Evolutionary conservation across 1,140 invertebrate genomes (phyloP), one percentile per base, ranked within the genome.

Genomic region (Hermetia illucens): DNA sequence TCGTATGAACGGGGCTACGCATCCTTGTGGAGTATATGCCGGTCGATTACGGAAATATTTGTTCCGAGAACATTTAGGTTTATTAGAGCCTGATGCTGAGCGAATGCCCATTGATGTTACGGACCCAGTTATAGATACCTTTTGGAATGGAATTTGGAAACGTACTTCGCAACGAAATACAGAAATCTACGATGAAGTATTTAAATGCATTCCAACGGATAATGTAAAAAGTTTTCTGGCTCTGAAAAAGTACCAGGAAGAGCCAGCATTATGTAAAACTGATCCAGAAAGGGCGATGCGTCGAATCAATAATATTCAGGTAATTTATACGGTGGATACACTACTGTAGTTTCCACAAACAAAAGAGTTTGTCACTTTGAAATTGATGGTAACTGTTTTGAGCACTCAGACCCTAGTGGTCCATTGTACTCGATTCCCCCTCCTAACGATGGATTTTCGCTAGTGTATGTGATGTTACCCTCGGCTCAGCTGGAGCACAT

Each of bases 61-160:
- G 16, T 94, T 98, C 59, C 72, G 78, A 43, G 93, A 98, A 62
- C 93, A 97, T 65, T 68, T 98, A 21, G 68, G 68, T 10, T 52
- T 74, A 12, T 51, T 79, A 27, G 71, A 68, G 3, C 54, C 55
- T 5, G 64, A 71, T 51, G 48, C 66, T 34, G 34, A 58, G 41
- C 33, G 61, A 40, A 44, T 62, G 2, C 55, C 69, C 4, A 49
- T 77, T 16, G 65, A 74, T 44, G 59, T 92, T 2, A 70, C 69
- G 21, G 88, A 93, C 63, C 82, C 82, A 0, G 68, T 82, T 21
- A 69, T 62, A 43, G 71, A 82, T 43, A 55, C 74, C 19, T 90
- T 95, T 62, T 94, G 85, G 55, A 76, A 72, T 44, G 72, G 80
- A 38, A 57, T 82, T 1, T 95, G 90, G 89, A 67, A 80, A 34